Percentiles rank a stretch among this genome's conserved stretches.
Evolutionary conservation across 2,797 vertebrate genomes (phyloP).

Genomic region (Microctenopoma stevenorrisi): DNA sequence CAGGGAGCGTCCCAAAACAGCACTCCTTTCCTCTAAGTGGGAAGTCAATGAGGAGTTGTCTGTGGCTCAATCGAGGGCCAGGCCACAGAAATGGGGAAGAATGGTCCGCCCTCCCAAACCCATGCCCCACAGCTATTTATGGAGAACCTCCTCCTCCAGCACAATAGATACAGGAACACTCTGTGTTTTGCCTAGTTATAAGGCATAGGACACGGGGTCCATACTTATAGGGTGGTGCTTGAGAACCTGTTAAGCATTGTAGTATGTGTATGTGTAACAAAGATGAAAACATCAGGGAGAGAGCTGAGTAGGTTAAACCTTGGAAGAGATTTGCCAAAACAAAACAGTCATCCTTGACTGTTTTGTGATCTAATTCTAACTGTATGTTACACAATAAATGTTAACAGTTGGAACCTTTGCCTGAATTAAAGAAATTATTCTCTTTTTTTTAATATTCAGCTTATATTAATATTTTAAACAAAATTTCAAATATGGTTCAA

Average conservation of each 20-base stretch:
- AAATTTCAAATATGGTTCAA: too few relatives aligned
- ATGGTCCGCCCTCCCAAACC: constrained; percentile 54
- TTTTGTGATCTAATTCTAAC: not conserved
- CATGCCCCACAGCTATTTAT: constrained; percentile 73
- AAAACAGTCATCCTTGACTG: not conserved
- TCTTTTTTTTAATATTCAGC: too few relatives aligned
- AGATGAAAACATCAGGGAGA: constrained; percentile 23
- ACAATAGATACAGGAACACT: constrained; percentile 77
- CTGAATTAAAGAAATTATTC: not conserved
- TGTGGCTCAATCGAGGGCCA: constrained; percentile 56
- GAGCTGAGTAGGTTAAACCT: not conserved
- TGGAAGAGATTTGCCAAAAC: not conserved
- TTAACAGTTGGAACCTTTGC: not conserved
- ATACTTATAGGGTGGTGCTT: constrained; percentile 58
- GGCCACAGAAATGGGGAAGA: constrained; percentile 49
- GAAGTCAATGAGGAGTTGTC: constrained; percentile 64
- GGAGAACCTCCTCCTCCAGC: constrained; percentile 65
- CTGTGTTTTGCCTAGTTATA: constrained; percentile 50
- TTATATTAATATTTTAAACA: too few relatives aligned
- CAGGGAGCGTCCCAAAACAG: constrained; percentile 72
- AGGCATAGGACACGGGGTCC: constrained; percentile 40
- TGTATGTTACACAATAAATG: too few relatives aligned
- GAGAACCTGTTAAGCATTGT: constrained; percentile 46
- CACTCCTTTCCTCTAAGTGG: constrained; percentile 72
- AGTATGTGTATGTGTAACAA: constrained; percentile 9